Evolutionary conservation across 1,140 invertebrate genomes (phyloP).

Genomic region (Meloidogyne floridensis): DNA sequence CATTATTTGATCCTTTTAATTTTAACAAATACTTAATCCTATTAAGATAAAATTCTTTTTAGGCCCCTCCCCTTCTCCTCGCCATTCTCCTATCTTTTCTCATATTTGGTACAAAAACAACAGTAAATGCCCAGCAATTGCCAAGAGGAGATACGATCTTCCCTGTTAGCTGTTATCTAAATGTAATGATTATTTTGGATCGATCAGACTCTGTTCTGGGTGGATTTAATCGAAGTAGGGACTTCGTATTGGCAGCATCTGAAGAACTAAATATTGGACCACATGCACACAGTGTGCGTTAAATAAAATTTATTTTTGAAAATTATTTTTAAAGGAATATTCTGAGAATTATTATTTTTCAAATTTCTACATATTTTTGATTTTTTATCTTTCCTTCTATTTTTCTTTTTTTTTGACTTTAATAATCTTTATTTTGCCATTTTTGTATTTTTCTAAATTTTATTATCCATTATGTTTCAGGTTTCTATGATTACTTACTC

Average conservation of each 20-base stretch:
- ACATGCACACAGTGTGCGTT: conserved; percentile 54
- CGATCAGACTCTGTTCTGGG: conserved; percentile 59
- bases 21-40: not conserved
- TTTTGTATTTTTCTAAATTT: not conserved
- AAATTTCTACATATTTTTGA: too few relatives aligned
- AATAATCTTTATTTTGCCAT: too few relatives aligned
- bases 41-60: not conserved
- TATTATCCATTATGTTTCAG: conserved; percentile 21
- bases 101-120: not conserved
- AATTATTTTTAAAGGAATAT: too few relatives aligned
- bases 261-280: conserved; percentile 62
- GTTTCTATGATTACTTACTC: conserved; percentile 64
- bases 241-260: conserved; percentile 63
- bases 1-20: not conserved
- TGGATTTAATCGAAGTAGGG: conserved; percentile 57
- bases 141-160: conserved; percentile 44
- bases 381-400: too few relatives aligned
- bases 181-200: conserved; percentile 63
- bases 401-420: too few relatives aligned
- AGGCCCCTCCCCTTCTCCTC: conserved; percentile 11
- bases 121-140: conserved; percentile 6
- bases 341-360: not conserved
- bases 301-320: not conserved
- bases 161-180: conserved; percentile 58
- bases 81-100: not conserved